Evolutionary conservation across 2,888 invertebrate genomes (phyloP).

Genomic region (Pimpla rufipes): DNA sequence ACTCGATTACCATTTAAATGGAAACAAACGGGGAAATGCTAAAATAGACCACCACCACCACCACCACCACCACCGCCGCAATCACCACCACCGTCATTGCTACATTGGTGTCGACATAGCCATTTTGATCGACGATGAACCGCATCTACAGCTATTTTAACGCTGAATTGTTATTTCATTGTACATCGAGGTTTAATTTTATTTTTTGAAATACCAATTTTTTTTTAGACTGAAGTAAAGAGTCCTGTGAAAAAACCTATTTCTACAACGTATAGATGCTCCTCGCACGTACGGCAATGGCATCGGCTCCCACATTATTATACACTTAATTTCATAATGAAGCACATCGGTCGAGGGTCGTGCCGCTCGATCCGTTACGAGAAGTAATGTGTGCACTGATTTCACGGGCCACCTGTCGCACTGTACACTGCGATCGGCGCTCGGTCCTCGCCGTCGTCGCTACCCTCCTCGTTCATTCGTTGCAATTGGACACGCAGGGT

Average conservation of each 20-base stretch:
- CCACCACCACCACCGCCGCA: conserved; percentile 57
- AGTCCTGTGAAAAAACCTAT: conserved; percentile 52
- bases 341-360: conserved; percentile 75
- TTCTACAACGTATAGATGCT: conserved; percentile 61
- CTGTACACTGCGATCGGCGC: conserved; percentile 56
- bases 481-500: conserved; percentile 82
- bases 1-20: conserved; percentile 86
- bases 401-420: conserved; percentile 85
- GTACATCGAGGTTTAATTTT: neutral
- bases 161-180: conserved; percentile 39
- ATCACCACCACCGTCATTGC: conserved; percentile 23
- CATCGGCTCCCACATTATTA: conserved; percentile 77
- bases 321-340: conserved; percentile 81
- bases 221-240: conserved; percentile 17
- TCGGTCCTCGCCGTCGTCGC: conserved; percentile 51
- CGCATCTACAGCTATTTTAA: conserved; percentile 49
- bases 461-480: conserved; percentile 77
- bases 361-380: conserved; percentile 74
- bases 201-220: neutral
- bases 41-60: conserved; percentile 79
- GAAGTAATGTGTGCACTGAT: conserved; percentile 80
- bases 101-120: conserved; percentile 52
- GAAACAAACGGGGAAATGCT: conserved; percentile 85
- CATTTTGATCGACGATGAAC: conserved; percentile 58
- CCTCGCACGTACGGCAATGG: conserved; percentile 57